Evolutionary conservation across 1,140 invertebrate species (phyloP).

Genomic region (Zaprionus inermis): DNA sequence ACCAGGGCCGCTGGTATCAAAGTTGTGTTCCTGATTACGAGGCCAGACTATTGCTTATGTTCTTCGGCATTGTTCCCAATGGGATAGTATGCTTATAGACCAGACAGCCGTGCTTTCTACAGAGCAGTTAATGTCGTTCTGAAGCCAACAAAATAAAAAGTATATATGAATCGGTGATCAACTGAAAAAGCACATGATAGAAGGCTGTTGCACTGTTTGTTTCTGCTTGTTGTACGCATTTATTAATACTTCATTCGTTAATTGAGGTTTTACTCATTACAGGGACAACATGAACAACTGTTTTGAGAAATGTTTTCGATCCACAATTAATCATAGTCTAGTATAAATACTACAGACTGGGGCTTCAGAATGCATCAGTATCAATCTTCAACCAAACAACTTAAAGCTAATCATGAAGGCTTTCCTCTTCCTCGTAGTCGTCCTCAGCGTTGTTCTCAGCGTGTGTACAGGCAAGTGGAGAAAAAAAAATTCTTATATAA

Average conservation of each 20-base stretch:
- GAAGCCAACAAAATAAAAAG: neutral
- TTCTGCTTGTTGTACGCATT: neutral
- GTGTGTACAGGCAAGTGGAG: conserved; percentile 45
- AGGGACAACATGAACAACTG: neutral
- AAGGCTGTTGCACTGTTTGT: neutral
- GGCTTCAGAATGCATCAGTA: conserved; percentile 19
- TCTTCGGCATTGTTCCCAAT: no score
- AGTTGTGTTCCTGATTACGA: no score
- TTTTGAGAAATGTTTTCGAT: neutral
- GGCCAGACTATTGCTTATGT: no score
- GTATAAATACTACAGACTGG: conserved; percentile 43
- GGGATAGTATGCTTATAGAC: no score
- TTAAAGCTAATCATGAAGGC: conserved; percentile 45
- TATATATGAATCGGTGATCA: neutral
- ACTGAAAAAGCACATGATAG: neutral
- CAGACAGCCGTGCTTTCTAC: no score
- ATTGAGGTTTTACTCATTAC: neutral
- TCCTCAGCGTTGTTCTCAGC: conserved; percentile 50
- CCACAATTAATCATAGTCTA: neutral
- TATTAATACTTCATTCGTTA: no score
- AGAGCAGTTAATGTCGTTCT: no score
- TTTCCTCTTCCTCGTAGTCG: conserved; percentile 37
- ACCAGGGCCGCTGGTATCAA: no score
- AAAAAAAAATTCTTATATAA: neutral
- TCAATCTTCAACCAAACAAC: conserved; percentile 35